Conservation (phyloP, 1,140 invertebrate genomes). For the Eriosoma lanigerum region DNA sequence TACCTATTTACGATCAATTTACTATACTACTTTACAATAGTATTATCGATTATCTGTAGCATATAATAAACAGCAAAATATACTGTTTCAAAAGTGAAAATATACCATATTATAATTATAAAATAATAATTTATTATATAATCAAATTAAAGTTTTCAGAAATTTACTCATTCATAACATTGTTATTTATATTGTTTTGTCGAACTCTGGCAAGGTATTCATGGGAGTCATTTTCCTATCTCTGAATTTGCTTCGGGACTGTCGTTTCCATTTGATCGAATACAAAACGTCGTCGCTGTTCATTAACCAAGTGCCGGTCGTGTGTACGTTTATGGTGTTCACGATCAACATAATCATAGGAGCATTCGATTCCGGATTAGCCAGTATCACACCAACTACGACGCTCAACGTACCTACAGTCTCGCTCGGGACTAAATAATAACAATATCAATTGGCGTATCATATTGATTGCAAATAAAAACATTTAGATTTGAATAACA, state of each 20-base stretch:
- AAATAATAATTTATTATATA: too few species aligned
- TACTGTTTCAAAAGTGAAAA: too few species aligned
- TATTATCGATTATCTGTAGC: too few species aligned
- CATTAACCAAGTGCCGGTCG: slow-evolving; percentile 73
- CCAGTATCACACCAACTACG: slow-evolving; percentile 49
- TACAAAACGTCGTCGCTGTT: slow-evolving; percentile 68
- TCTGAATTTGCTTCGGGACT: slow-evolving; percentile 73
- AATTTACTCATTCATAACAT: neutral
- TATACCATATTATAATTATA: too few species aligned
- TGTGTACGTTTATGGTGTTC: slow-evolving; percentile 71
- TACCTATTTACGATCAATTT: too few species aligned
- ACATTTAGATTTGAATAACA: neutral
- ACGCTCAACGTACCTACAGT: neutral
- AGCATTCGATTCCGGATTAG: slow-evolving; percentile 68
- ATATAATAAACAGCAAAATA: too few species aligned
- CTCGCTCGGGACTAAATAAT: neutral
- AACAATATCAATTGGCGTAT: neutral
- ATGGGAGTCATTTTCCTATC: slow-evolving; percentile 69
- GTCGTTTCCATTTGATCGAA: slow-evolving; percentile 69
- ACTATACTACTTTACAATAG: too few species aligned
- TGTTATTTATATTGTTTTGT: neutral
- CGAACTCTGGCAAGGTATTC: slow-evolving; percentile 53
- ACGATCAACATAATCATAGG: slow-evolving; percentile 77
- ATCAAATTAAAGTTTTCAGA: too few species aligned
- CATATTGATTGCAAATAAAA: neutral